Conservation (phyloP, 2,113 vertebrate genomes). For the Oceanites oceanicus region DNA sequence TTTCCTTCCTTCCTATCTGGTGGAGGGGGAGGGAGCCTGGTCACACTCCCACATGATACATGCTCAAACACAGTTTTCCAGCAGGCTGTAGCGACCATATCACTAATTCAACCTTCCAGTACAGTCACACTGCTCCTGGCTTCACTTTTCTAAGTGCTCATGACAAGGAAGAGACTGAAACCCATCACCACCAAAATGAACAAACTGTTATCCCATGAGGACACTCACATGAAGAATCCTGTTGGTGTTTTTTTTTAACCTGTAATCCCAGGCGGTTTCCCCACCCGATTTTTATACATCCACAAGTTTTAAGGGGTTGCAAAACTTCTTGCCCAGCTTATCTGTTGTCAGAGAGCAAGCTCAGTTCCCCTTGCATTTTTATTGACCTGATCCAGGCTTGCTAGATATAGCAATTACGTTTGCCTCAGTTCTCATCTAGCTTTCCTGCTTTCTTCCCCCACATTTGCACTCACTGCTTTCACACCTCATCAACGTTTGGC, state of each 20-base stretch:
- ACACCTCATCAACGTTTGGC: neutral
- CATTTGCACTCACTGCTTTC: neutral
- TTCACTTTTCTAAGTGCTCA: neutral
- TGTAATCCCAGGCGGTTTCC: neutral
- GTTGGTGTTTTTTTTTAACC: neutral
- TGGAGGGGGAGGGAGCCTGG: fast-evolving
- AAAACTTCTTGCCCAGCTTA: neutral
- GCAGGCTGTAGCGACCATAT: neutral
- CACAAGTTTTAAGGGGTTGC: neutral
- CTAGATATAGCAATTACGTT: neutral
- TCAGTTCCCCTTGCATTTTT: neutral
- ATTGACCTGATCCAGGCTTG: neutral
- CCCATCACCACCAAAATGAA: neutral
- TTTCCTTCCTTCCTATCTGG: neutral
- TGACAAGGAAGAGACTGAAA: neutral
- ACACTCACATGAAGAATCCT: neutral
- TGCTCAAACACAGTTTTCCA: neutral
- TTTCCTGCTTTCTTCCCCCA: neutral
- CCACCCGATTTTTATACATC: neutral
- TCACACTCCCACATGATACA: neutral
- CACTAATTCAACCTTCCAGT: neutral
- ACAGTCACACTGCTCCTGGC: neutral
- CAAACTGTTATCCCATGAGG: neutral
- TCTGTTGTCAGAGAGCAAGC: neutral
- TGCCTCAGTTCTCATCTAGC: neutral